Base-by-base conservation (phyloP, 2,797 vertebrate species). In the Chelonia mydas region DNA sequence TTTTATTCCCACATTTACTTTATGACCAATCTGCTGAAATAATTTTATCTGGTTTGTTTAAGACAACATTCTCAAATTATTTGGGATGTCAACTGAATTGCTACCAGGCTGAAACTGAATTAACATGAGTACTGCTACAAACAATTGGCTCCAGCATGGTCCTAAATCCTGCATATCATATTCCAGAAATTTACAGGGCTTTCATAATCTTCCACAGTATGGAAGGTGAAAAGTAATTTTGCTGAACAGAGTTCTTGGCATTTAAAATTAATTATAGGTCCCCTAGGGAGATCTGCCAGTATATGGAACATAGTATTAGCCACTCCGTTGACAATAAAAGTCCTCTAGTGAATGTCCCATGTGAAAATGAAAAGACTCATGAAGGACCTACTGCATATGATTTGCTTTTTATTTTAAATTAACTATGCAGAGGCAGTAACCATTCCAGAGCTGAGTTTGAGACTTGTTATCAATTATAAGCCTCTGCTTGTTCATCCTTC, bases 71-170 rank as follows among this genome's bases (percentile, higher is more conserved):
- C 33, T 87, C 92, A 79, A 89, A 85, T 16, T n/a, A 74, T n/a
- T 31, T 78, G 47, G 7, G 19, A 57, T 81, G 59, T 77, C 76
- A 93, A 74, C 0, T 1, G 78, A 77, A 28, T n/a, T 74, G 72
- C 28, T 2, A 23, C 19, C 47, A 54, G 82, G 0, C 3, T 7
- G 1, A 65, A 1, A 50, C 12, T 1, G 4, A 76, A 4, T 3
- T 19, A 88, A 83, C 3, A 31, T 16, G 8, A 54, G 89, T 82
- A 94, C 83, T 83, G 94, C 27, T 15, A 77, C 76, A 16, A 88
- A 49, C n/a, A 72, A 16, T 1, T 11, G 1, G 2, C 2, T 84
- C 51, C 13, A 37, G 45, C 3, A 74, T 5, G 86, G 90, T 45
- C 9, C 2, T 82, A 21, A 89, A 81, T 6, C 59, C 21, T 68